Base-by-base conservation (phyloP, 2,113 vertebrate genomes). In the Piprites chloris region DNA sequence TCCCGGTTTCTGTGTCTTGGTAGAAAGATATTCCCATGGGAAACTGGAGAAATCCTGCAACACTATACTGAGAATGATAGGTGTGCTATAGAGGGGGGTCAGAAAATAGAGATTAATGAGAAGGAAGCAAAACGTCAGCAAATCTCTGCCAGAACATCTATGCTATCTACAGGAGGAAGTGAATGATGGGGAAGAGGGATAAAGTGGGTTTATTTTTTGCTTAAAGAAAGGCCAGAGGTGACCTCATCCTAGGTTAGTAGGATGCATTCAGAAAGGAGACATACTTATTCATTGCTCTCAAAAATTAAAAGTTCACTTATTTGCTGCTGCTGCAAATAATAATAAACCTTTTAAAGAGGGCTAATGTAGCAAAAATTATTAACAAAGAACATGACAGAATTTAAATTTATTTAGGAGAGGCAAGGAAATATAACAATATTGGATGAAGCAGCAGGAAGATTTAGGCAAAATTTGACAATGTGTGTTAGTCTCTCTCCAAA, bases 71-170 rank as follows among this genome's bases (percentile, higher is more conserved):
- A 87, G 61, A 93, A 72, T 46, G n/a, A 76, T 86, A 92, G 91
- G 89, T 92, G 59, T 81, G 52, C 47, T 65, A 12, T 68, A 72
- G 47, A 3, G 9, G 33, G 22, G 33, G 8, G 5, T 65, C 4
- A 5, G 58, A 75, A 89, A 30, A 42, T 44, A 35, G 65, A 93
- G 52, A 72, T 89, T 74, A 68, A 93, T 65, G 66, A 77, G n/a
- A 89, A 89, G 87, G 77, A 97, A 94, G 62, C 27, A 93, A 93
- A 79, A 89, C 39, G 37, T 78, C 78, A 91, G 42, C 77, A 94
- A 68, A 89, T 59, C 69, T 81, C 39, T 71, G 47, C 23, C 39
- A 87, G 52, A 63, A 72, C 33, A 89, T 61, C 80, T 80, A 65
- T 55, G 33, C 21, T 89, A 47, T 52, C 27, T 92, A 56, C 53